Evolutionary conservation across 1,140 invertebrate genomes (phyloP).

Genomic region (Cotesia typhae): DNA sequence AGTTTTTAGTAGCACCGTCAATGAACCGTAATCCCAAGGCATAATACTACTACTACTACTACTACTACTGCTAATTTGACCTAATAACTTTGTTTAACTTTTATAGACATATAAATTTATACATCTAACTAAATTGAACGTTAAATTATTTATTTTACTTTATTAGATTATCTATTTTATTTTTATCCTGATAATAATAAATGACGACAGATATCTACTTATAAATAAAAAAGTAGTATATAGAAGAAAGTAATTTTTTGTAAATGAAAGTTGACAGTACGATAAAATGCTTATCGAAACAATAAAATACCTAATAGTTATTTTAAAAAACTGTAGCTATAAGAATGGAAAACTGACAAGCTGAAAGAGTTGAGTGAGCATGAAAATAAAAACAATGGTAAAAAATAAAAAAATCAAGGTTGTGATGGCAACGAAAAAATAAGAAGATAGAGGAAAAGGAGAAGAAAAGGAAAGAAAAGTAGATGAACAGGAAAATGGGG

Average conservation of each 20-base stretch:
- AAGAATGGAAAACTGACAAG: conserved; percentile 4
- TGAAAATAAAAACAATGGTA: conserved; percentile 1
- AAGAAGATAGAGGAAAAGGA: no score
- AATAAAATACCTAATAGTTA: no score
- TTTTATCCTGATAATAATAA: no score
- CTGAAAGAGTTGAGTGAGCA: conserved; percentile 12
- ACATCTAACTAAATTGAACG: conserved; percentile 16
- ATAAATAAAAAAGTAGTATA: no score
- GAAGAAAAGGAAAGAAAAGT: conserved; percentile 1
- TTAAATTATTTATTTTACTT: background rate
- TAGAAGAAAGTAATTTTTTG: no score
- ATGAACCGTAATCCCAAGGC: conserved; percentile 21
- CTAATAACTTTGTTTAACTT: conserved; percentile 25
- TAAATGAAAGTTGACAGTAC: no score
- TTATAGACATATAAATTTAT: background rate
- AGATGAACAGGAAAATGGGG: conserved; percentile 16
- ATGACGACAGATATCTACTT: no score
- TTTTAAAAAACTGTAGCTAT: background rate
- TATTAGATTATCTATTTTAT: background rate
- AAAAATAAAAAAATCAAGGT: background rate
- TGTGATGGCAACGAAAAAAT: conserved; percentile 23
- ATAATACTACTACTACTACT: no score
- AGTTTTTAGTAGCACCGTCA: conserved; percentile 11
- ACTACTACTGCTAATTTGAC: conserved; percentile 18
- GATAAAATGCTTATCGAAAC: no score